These are phyloP conservation scores for Apis dorsata DNA, from an alignment of 1,140 invertebrate species.

Conservation along the genomic window DNA sequence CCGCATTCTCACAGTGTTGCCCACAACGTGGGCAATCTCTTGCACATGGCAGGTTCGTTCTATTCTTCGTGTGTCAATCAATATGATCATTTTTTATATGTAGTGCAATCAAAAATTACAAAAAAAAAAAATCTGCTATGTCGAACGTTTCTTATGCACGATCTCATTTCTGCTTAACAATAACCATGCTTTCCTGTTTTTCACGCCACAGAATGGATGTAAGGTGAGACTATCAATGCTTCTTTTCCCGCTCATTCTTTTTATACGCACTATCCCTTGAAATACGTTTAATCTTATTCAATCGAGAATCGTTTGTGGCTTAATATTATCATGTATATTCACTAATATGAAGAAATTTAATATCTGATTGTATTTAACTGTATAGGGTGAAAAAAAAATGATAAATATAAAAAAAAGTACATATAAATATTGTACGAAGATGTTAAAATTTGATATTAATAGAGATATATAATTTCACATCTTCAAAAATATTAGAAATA, in stretches of 20 bases:
- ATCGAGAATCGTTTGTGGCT: background rate
- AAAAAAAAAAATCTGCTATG: slow-evolving; percentile 10
- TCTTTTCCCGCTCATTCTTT: slow-evolving; percentile 26
- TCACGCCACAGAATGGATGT: slow-evolving; percentile 76
- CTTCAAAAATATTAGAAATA: background rate
- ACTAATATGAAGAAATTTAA: background rate
- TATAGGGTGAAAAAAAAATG: background rate
- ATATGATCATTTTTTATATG: slow-evolving; percentile 35
- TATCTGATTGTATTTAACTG: background rate
- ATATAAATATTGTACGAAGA: background rate
- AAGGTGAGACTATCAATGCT: slow-evolving; percentile 70
- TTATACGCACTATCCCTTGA: background rate
- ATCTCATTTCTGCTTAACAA: slow-evolving; percentile 54
- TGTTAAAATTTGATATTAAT: background rate
- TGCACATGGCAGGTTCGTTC: slow-evolving; percentile 89
- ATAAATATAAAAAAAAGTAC: too few relatives aligned
- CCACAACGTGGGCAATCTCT: slow-evolving; percentile 88
- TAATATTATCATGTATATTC: background rate
- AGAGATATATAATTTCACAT: background rate
- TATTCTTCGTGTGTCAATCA: slow-evolving; percentile 45
- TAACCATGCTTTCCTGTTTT: slow-evolving; percentile 64
- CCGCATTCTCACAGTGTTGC: slow-evolving; percentile 83
- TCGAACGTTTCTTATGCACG: slow-evolving; percentile 51
- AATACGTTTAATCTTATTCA: background rate
- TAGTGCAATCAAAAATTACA: slow-evolving; percentile 19